phyloP scores from a whole-genome alignment of 2,797 vertebrate genomes.

The Heteromormyrus szaboi region DNA sequence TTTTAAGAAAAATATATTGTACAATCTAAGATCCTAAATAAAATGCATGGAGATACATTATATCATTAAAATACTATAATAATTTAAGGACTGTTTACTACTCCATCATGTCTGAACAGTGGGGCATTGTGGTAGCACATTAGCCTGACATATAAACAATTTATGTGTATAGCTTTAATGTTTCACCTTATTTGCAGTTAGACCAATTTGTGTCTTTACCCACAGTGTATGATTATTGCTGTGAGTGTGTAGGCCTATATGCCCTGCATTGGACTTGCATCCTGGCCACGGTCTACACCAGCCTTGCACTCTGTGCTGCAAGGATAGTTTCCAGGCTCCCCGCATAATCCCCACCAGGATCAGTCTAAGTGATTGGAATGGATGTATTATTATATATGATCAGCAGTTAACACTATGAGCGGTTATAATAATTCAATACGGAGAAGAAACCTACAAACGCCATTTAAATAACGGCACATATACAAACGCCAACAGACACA shows the following conservation, averaged over 20 bases:
- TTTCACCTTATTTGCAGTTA: not conserved
- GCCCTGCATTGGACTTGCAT: not conserved
- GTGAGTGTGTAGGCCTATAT: not conserved
- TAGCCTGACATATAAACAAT: not conserved
- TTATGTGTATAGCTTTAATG: not conserved
- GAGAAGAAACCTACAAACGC: not conserved
- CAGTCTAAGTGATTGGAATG: not conserved
- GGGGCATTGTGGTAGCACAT: not conserved
- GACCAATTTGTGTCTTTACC: not conserved
- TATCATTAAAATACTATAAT: not conserved
- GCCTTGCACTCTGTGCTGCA: not conserved
- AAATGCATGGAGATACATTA: not conserved
- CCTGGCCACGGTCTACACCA: not conserved
- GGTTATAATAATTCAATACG: not conserved
- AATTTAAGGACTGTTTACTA: not conserved
- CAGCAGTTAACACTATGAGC: not conserved
- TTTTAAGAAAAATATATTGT: not conserved
- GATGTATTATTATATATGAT: not conserved
- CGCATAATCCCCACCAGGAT: not conserved
- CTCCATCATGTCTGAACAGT: not conserved
- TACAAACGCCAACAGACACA: not conserved
- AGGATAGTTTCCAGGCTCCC: not conserved
- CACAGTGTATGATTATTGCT: not conserved
- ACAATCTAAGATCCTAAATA: not conserved
- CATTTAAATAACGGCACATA: not conserved